Conservation (phyloP, 1,140 invertebrate species). For the Ladona fulva region DNA sequence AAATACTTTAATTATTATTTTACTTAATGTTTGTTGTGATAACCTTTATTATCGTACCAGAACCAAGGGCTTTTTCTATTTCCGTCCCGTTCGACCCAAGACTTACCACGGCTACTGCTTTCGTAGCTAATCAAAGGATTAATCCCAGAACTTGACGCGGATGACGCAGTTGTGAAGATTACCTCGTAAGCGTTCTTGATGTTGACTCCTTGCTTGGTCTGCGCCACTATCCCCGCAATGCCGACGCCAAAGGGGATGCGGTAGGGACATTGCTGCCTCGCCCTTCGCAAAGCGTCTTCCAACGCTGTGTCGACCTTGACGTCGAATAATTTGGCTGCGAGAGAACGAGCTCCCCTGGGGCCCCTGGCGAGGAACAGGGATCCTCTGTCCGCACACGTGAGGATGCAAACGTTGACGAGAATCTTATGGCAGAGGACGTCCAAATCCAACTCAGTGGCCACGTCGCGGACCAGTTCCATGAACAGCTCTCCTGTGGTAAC, state of each 20-base stretch:
- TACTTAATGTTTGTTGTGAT: no score
- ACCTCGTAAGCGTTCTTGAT: slow-evolving; percentile 85
- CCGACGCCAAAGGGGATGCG: slow-evolving; percentile 83
- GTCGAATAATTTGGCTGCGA: slow-evolving; percentile 86
- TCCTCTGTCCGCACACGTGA: slow-evolving; percentile 79
- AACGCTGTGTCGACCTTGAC: slow-evolving; percentile 67
- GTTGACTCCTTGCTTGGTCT: slow-evolving; percentile 80
- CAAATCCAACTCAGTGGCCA: slow-evolving; percentile 87
- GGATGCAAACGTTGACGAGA: slow-evolving; percentile 76
- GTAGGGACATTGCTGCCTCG: neutral
- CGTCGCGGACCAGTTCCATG: slow-evolving; percentile 87
- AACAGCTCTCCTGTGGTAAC: slow-evolving; percentile 64
- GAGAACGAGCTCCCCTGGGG: slow-evolving; percentile 58
- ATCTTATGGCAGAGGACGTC: slow-evolving; percentile 91
- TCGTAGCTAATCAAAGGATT: no score
- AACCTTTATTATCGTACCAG: no score
- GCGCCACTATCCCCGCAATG: slow-evolving; percentile 79
- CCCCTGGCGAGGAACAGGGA: slow-evolving; percentile 81
- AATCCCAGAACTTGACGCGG: no score
- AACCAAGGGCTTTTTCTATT: no score
- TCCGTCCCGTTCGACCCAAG: no score
- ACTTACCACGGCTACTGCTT: no score
- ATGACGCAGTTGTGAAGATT: no score
- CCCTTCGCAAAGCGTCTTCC: slow-evolving; percentile 23
- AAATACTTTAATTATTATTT: no score